phyloP scores from a whole-genome alignment of 1,140 invertebrate genomes.

The Neotoxoptera formosana region DNA sequence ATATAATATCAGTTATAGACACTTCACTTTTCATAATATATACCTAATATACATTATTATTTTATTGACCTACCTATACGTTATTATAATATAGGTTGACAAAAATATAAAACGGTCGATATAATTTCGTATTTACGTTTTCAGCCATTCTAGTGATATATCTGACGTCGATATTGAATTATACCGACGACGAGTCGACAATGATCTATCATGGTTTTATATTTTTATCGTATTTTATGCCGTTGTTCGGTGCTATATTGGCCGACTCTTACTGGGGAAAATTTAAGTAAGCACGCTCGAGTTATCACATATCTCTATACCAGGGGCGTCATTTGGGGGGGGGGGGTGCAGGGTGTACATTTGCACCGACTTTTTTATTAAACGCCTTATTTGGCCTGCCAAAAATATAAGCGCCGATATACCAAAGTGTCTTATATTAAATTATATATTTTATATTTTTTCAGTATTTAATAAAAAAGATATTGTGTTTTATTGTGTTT shows the following conservation, averaged over 20 bases:
- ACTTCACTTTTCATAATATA: neutral
- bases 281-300: conserved; percentile 65
- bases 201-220: conserved; percentile 83
- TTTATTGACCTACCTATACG: neutral
- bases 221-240: conserved; percentile 85
- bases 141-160: conserved; percentile 85
- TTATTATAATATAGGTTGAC: neutral
- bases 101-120: neutral
- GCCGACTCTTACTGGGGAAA: conserved; percentile 81
- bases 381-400: too few relatives aligned
- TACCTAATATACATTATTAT: neutral
- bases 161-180: conserved; percentile 73
- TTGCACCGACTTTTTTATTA: too few relatives aligned
- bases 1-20: neutral
- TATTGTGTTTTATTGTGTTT: too few relatives aligned
- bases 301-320: too few relatives aligned
- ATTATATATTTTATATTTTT: too few relatives aligned
- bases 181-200: conserved; percentile 73
- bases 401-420: too few relatives aligned
- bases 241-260: conserved; percentile 84
- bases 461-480: too few relatives aligned
- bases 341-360: too few relatives aligned
- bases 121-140: conserved; percentile 35
- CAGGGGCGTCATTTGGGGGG: too few relatives aligned
- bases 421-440: too few relatives aligned